These are phyloP conservation scores for Semotilus atromaculatus DNA, from an alignment of 2,797 vertebrate genomes.

Conservation along the genomic window DNA sequence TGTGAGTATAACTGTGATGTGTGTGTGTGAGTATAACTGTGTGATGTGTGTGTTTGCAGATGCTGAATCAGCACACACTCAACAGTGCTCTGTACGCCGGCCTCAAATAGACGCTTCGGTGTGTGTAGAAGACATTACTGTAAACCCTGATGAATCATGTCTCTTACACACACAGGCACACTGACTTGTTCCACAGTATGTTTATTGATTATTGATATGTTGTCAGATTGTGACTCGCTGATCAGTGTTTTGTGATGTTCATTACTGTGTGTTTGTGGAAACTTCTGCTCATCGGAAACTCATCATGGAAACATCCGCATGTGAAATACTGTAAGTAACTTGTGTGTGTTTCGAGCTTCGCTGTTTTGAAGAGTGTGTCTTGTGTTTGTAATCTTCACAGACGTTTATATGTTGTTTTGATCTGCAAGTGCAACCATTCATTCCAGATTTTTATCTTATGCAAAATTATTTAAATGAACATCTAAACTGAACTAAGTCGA, in stretches of 20 bases:
- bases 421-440: background rate
- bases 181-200: background rate
- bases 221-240: background rate
- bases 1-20: too few species aligned
- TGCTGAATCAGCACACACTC: constrained; percentile 33
- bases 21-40: background rate
- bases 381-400: background rate
- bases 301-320: constrained; percentile 1
- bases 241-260: constrained; percentile 5
- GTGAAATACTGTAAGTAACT: background rate
- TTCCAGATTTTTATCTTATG: background rate
- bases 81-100: constrained; percentile 39
- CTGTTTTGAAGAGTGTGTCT: background rate
- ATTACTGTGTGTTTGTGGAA: constrained; percentile 9
- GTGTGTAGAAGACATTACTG: background rate
- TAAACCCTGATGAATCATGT: background rate
- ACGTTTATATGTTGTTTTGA: background rate
- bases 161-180: background rate
- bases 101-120: constrained; percentile 10
- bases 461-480: background rate
- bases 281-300: constrained; percentile 16
- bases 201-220: background rate
- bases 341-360: background rate
- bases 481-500: background rate
- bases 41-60: constrained; percentile 33